Evolutionary conservation across 2,113 vertebrate genomes (phyloP).

Genomic region (Passer montanus): DNA sequence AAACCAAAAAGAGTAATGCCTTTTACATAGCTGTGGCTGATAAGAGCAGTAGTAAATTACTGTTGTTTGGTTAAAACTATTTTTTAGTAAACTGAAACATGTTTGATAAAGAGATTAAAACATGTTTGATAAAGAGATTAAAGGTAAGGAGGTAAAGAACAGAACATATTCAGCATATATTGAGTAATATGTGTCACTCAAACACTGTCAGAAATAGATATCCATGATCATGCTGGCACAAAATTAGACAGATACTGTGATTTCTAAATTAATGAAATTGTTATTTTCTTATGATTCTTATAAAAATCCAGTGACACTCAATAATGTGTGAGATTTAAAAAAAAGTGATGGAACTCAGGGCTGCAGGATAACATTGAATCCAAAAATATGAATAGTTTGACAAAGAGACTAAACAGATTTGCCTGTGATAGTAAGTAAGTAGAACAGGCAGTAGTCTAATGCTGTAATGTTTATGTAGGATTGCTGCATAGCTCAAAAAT

Average conservation of each 20-base stretch:
- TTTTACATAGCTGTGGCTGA: background rate
- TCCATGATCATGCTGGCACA: background rate
- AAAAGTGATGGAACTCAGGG: background rate
- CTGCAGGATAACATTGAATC: background rate
- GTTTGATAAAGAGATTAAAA: background rate
- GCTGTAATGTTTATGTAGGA: background rate
- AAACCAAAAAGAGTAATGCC: background rate
- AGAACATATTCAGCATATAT: background rate
- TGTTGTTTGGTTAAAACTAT: background rate
- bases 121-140: background rate
- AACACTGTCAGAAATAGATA: background rate
- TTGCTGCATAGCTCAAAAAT: background rate
- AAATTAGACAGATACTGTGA: background rate
- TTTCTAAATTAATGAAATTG: background rate
- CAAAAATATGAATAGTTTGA: background rate
- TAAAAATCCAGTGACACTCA: background rate
- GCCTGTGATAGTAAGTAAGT: background rate
- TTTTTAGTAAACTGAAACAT: background rate
- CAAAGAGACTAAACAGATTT: background rate
- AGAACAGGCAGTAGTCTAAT: background rate
- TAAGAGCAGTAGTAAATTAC: background rate
- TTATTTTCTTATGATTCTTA: background rate
- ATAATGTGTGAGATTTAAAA: background rate
- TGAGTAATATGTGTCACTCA: background rate
- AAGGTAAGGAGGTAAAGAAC: background rate